phyloP scores from a whole-genome alignment of 2,888 invertebrate species.

The Platycnemis pennipes region DNA sequence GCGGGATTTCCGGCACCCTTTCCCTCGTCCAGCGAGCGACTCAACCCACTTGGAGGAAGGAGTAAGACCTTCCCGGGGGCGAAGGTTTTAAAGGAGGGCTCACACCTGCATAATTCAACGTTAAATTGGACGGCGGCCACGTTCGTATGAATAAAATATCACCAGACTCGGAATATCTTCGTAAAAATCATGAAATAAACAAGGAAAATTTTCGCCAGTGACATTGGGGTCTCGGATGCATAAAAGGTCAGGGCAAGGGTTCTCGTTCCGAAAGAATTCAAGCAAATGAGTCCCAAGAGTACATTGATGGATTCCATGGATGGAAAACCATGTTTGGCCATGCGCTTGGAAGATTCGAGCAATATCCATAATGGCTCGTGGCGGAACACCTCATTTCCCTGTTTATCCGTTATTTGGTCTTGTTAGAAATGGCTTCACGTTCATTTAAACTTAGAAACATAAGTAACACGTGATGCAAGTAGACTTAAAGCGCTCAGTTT shows the following conservation, averaged over 20 bases:
- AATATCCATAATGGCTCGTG: too few species aligned
- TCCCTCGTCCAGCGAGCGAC: background rate
- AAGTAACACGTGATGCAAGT: too few species aligned
- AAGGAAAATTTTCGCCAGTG: background rate
- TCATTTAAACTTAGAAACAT: too few species aligned
- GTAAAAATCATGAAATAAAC: slow-evolving; percentile 27
- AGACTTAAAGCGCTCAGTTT: too few species aligned
- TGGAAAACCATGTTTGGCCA: background rate
- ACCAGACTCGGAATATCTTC: background rate
- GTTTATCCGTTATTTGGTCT: too few species aligned
- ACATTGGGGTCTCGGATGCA: background rate
- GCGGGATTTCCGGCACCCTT: background rate
- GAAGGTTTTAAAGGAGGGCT: background rate
- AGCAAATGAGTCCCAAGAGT: background rate
- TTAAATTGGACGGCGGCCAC: background rate
- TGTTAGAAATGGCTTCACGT: too few species aligned
- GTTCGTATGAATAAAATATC: slow-evolving; percentile 31
- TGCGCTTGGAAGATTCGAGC: background rate
- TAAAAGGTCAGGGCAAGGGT: background rate
- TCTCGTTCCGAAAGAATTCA: background rate
- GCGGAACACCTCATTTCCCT: too few species aligned
- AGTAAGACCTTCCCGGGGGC: background rate
- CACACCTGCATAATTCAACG: slow-evolving; percentile 16
- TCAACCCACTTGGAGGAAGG: background rate
- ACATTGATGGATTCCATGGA: background rate